phyloP scores from a whole-genome alignment of 2,113 vertebrate genomes.

The Cettia cetti region DNA sequence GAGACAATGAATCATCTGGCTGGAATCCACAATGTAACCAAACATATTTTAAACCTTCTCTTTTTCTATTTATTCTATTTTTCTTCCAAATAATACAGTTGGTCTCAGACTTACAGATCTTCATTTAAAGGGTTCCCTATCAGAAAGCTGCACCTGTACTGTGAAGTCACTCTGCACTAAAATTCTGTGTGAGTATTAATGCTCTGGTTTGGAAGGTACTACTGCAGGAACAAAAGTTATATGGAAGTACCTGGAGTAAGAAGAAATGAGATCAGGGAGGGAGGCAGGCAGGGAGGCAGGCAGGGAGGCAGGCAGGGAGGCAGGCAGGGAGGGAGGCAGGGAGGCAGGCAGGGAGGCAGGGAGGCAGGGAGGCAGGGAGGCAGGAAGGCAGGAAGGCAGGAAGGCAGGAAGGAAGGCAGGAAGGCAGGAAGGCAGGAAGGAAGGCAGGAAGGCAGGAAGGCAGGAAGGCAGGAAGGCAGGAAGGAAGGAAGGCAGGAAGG shows the following conservation, averaged over 20 bases:
- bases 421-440: too few species aligned
- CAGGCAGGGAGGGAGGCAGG: too few species aligned
- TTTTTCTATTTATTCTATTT: not conserved
- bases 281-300: too few species aligned
- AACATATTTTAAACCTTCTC: not conserved
- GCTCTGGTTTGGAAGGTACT: not conserved
- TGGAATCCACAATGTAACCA: not conserved
- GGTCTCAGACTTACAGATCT: constrained; percentile 31
- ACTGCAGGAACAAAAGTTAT: not conserved
- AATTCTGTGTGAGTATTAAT: not conserved
- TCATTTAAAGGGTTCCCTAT: constrained; percentile 51
- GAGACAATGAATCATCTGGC: constrained; percentile 16
- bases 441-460: too few species aligned
- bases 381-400: not conserved
- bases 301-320: too few species aligned
- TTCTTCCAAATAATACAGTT: not conserved
- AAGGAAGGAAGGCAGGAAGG: not conserved
- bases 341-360: too few species aligned
- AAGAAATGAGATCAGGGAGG: not conserved
- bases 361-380: not conserved
- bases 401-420: not conserved
- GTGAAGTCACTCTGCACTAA: not conserved
- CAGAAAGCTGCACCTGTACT: constrained; percentile 18
- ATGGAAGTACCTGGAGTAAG: not conserved
- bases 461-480: too few species aligned